Percentiles rank a stretch among this genome's conserved stretches.
Conservation (phyloP, 1,140 invertebrate genomes). For the Caenorhabditis latens region DNA sequence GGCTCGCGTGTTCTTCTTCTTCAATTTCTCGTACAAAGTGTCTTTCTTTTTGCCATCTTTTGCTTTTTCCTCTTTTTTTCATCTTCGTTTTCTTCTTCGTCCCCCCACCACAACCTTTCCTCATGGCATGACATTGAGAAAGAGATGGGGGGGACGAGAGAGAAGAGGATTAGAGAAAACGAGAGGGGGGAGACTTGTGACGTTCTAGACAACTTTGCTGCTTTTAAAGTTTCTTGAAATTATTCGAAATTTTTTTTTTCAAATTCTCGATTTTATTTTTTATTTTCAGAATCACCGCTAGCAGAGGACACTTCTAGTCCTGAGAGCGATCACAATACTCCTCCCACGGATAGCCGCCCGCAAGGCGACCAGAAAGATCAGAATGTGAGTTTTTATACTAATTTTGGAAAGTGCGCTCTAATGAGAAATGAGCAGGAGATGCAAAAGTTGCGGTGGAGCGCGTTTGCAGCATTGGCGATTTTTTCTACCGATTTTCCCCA, state of each 20-base stretch:
- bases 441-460: no score
- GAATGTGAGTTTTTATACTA: not conserved
- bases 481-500: no score
- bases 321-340: not conserved
- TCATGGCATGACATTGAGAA: slow-evolving; percentile 31
- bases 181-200: not conserved
- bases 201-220: not conserved
- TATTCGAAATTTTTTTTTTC: not conserved
- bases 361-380: slow-evolving; percentile 49
- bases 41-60: slow-evolving; percentile 5
- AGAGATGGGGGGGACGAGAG: not conserved
- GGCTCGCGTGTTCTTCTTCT: no score
- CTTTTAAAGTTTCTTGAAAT: slow-evolving; percentile 1
- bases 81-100: slow-evolving; percentile 10
- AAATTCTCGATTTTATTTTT: not conserved
- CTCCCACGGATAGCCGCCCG: not conserved
- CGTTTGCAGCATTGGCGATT: no score
- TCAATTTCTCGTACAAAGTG: slow-evolving; percentile 7
- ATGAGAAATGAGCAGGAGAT: no score
- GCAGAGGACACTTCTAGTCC: not conserved
- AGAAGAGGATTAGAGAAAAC: slow-evolving; percentile 27
- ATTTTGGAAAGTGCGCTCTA: not conserved
- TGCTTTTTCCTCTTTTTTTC: slow-evolving; percentile 17
- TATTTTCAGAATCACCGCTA: slow-evolving; percentile 36
- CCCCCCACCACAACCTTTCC: slow-evolving; percentile 4